Conservation (phyloP, 2,888 invertebrate genomes). For the Polia nebulosa region DNA sequence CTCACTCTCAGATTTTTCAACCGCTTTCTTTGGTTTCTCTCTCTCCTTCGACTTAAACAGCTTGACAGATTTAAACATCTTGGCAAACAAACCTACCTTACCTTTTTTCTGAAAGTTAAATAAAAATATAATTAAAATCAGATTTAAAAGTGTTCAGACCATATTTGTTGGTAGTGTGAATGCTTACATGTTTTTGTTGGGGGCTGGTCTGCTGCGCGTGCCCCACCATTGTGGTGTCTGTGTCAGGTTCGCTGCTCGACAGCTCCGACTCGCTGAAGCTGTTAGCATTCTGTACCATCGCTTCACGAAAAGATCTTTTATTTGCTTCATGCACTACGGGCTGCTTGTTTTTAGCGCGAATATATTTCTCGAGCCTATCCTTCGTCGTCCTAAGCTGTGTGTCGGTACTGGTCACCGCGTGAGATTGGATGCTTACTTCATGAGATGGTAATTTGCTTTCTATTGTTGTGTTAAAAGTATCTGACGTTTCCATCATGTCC, state of each 20-base stretch:
- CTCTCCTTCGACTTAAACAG: conserved; percentile 74
- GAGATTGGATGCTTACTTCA: conserved; percentile 49
- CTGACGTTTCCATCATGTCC: conserved; percentile 64
- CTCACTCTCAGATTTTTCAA: conserved; percentile 55
- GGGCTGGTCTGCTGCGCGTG: conserved; percentile 6
- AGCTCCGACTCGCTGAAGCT: conserved; percentile 57
- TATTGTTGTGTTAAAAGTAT: conserved; percentile 54
- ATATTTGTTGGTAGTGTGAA: background rate
- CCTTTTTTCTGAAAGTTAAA: conserved; percentile 63
- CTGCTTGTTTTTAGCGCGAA: conserved; percentile 31
- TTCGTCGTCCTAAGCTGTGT: conserved; percentile 37
- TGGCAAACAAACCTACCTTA: conserved; percentile 76
- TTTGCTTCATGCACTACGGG: conserved; percentile 21
- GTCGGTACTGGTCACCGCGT: conserved; percentile 42
- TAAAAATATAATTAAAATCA: background rate
- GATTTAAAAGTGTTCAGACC: background rate
- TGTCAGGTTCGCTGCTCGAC: conserved; percentile 64
- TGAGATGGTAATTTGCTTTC: conserved; percentile 58
- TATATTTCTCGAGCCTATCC: conserved; percentile 35
- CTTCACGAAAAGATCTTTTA: conserved; percentile 18
- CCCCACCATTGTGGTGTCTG: conserved; percentile 55
- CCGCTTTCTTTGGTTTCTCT: conserved; percentile 52
- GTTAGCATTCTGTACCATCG: conserved; percentile 34
- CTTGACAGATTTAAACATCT: conserved; percentile 75
- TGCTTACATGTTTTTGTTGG: conserved; percentile 58